A percentile compares a stretch with the other conserved stretches of the same genome.
These are phyloP conservation scores for Geotrypetes seraphini DNA, from an alignment of 2,797 vertebrate species.

Conservation along the genomic window DNA sequence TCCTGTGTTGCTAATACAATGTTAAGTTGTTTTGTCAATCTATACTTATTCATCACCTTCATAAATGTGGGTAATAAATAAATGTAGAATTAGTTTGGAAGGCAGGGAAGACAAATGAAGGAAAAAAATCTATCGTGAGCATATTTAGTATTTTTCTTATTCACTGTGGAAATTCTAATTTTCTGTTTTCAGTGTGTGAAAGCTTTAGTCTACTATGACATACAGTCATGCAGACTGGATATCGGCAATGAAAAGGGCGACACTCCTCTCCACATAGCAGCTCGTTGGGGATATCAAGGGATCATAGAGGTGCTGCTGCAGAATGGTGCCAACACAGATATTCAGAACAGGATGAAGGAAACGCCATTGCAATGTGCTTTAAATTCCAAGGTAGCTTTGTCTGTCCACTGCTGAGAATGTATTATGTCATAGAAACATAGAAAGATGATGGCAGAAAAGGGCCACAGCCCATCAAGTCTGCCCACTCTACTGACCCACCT, in stretches of 20 bases:
- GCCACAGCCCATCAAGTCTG: no score
- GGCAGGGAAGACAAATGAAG: not conserved
- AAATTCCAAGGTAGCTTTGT: constrained; percentile 74
- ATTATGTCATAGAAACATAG: no score
- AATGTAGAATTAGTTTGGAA: no score
- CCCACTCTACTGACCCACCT: no score
- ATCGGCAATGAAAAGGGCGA: constrained; percentile 89
- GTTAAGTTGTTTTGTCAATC: no score
- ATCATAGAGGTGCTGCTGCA: constrained; percentile 87
- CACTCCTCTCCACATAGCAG: constrained; percentile 80
- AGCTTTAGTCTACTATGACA: constrained; percentile 87
- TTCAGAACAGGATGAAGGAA: constrained; percentile 74
- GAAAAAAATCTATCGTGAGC: constrained; percentile 1
- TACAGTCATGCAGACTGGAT: constrained; percentile 72
- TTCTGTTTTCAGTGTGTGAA: constrained; percentile 79
- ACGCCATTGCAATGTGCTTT: constrained; percentile 78
- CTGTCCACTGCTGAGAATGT: not conserved
- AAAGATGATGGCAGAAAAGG: no score
- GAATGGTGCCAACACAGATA: constrained; percentile 69
- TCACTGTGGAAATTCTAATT: not conserved
- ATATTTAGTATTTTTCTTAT: not conserved
- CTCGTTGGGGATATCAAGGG: constrained; percentile 90
- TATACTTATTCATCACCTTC: no score
- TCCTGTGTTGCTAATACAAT: no score
- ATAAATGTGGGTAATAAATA: no score